phyloP scores from a whole-genome alignment of 1,140 invertebrate genomes.

The Whitmania pigra region DNA sequence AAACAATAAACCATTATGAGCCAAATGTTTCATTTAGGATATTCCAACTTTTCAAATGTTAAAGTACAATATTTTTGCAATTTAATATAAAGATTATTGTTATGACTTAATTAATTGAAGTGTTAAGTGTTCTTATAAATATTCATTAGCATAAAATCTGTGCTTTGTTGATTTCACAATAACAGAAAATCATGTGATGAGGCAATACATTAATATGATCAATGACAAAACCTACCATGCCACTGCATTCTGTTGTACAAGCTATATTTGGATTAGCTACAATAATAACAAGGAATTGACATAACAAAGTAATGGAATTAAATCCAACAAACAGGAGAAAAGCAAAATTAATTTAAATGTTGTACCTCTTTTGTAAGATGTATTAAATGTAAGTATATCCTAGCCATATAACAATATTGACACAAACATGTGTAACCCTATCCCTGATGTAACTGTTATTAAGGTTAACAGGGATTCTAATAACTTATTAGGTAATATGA shows the following conservation, averaged over 20 bases:
- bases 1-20: no score
- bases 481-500: no score
- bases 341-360: background rate
- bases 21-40: no score
- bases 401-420: no score
- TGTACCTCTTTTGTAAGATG: no score
- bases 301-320: background rate
- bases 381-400: no score
- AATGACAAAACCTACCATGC: conserved; percentile 29
- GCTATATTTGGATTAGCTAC: conserved; percentile 33
- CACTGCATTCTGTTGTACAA: conserved; percentile 29
- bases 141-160: background rate
- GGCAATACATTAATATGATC: background rate
- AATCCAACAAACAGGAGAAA: background rate
- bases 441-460: no score
- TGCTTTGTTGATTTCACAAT: background rate
- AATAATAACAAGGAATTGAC: conserved; percentile 23
- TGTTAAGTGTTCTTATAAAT: background rate
- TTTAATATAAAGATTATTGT: conserved; percentile 5
- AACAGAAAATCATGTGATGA: background rate
- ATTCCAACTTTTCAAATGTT: conserved; percentile 5
- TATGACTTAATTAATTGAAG: background rate
- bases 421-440: no score
- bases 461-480: no score
- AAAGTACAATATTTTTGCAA: conserved; percentile 1